phyloP scores from a whole-genome alignment of 2,797 vertebrate species.

The Catamblyrhynchus diadema region DNA sequence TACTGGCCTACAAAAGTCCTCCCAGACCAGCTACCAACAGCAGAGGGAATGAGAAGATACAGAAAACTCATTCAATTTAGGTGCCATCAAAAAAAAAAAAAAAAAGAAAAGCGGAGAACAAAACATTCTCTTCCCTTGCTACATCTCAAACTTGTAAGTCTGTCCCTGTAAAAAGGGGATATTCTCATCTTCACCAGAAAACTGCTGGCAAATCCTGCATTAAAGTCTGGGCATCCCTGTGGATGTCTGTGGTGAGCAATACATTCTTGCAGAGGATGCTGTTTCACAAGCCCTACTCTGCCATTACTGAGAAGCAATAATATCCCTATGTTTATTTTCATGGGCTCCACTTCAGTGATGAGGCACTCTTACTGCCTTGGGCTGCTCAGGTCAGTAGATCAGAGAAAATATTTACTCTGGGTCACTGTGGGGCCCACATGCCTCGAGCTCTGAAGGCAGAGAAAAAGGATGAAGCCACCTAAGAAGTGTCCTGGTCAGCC shows the following conservation, averaged over 20 bases:
- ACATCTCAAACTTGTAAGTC: neutral
- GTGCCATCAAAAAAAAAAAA: neutral
- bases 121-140: neutral
- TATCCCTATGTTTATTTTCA: slow-evolving; percentile 63
- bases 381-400: slow-evolving; percentile 18
- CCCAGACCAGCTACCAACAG: neutral
- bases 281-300: slow-evolving; percentile 26
- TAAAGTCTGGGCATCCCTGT: neutral
- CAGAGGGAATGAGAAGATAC: neutral
- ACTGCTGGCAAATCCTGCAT: neutral
- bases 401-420: neutral
- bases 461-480: neutral
- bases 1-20: neutral
- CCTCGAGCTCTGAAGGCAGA: neutral
- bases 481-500: neutral
- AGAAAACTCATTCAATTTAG: neutral
- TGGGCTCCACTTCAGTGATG: slow-evolving; percentile 27
- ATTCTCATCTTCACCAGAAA: neutral
- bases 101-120: neutral
- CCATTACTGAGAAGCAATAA: slow-evolving; percentile 50
- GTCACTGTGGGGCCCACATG: neutral
- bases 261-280: neutral
- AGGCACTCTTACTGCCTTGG: slow-evolving; percentile 11
- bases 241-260: neutral
- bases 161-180: neutral